These are phyloP conservation scores for Malurus cyaneus DNA, from an alignment of 2,113 vertebrate species.

Conservation along the genomic window DNA sequence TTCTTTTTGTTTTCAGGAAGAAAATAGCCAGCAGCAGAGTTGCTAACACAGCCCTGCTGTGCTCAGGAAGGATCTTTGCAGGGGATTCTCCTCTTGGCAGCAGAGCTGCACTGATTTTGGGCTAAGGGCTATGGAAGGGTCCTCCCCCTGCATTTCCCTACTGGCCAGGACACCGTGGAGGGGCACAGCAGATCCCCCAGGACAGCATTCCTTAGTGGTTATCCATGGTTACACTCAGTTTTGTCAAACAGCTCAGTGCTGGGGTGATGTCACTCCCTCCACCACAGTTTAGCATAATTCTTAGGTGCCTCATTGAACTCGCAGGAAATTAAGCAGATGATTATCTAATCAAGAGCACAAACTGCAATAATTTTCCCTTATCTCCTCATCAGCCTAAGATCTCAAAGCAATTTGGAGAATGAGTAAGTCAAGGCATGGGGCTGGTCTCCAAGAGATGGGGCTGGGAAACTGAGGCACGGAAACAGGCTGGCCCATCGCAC, in stretches of 20 bases:
- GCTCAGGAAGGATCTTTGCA: neutral
- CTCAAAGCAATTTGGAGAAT: slow-evolving; percentile 50
- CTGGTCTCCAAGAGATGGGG: neutral
- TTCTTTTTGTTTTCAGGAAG: neutral
- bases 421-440: neutral
- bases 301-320: slow-evolving; percentile 55
- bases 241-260: neutral
- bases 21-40: rapidly evolving
- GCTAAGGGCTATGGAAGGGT: neutral
- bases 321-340: slow-evolving; percentile 67
- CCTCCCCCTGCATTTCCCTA: neutral
- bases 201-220: neutral
- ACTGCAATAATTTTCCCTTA: slow-evolving; percentile 64
- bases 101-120: neutral
- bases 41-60: neutral
- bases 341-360: slow-evolving; percentile 63
- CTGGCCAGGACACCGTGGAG: neutral
- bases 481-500: neutral
- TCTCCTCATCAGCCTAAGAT: slow-evolving; percentile 44
- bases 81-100: neutral
- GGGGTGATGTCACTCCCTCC: slow-evolving; percentile 38
- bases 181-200: neutral
- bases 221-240: neutral
- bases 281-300: slow-evolving; percentile 48
- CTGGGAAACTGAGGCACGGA: slow-evolving; percentile 25